Base-by-base conservation (phyloP, 2,888 invertebrate species). In the Subacronicta megacephala region DNA sequence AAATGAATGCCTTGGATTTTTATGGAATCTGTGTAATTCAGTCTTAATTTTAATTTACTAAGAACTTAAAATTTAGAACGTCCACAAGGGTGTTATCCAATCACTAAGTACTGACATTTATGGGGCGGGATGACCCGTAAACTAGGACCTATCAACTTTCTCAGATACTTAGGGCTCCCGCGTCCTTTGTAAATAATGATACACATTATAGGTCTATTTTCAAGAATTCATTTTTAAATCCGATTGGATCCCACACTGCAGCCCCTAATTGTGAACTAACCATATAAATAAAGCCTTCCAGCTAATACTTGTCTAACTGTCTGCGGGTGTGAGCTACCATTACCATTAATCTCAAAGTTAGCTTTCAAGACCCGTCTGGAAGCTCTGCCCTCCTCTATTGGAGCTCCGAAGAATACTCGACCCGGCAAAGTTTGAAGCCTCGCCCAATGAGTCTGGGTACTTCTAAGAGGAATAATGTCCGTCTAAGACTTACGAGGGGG, bases 271-370 rank as follows among this genome's bases (percentile, higher is more conserved):
- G 49, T 42, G 1, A 54, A 54, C 60, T 36, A 58, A 53, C 47
- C 47, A 45, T 60, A 73, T 72, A 70, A 65, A 72, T 70, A 73
- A 59, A 62, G 45, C 70, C 51, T 37, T 61, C 20, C 42, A 49
- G 55, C 54, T 69, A 69, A 73, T 64, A 69, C 73, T 37, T 55
- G 65, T 60, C 65, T 65, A 57, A 71, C 67, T 62, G 62, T 52
- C 46, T 67, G 37, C 29, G n/a, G 57, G 47, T 57, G 60, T 60
- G 60, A 61, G 62, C 46, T 36, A 42, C 51, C 56, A 59, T 74
- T 70, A 70, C 44, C 66, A 74, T 74, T 74, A 74, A 66, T 72
- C 71, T 63, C 35, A 3, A 64, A 75, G 68, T 68, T 71, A 38
- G 64, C 58, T 60, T 71, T 63, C 55, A 57, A 62, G 68, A 59